phyloP scores from a whole-genome alignment of 2,888 invertebrate species.

The Flexamia atlantica region DNA sequence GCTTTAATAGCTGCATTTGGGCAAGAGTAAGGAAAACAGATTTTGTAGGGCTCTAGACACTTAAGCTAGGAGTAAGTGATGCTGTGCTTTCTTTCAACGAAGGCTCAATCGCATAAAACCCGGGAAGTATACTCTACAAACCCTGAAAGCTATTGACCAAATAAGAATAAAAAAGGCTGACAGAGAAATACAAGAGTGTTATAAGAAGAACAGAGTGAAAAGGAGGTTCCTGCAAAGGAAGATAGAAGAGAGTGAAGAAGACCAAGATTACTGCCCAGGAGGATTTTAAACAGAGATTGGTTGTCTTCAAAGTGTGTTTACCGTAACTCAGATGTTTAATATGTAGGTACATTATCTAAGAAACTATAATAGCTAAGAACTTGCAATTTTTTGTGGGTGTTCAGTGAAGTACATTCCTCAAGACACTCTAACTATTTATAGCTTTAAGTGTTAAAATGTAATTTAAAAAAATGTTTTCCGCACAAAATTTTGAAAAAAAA shows the following conservation, averaged over 20 bases:
- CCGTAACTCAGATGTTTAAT: too few species aligned
- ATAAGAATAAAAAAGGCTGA: not conserved
- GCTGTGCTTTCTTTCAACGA: conserved; percentile 48
- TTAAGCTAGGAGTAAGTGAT: conserved; percentile 16
- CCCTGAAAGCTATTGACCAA: not conserved
- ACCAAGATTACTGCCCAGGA: not conserved
- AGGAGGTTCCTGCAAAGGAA: not conserved
- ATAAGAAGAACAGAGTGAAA: conserved; percentile 6
- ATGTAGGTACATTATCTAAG: too few species aligned
- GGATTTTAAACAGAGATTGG: conserved; percentile 4
- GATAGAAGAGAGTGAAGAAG: not conserved
- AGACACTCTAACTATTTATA: too few species aligned
- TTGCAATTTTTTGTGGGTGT: too few species aligned
- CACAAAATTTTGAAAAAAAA: too few species aligned
- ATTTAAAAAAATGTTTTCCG: too few species aligned
- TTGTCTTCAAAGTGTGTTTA: not conserved
- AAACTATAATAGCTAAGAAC: too few species aligned
- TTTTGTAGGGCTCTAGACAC: not conserved
- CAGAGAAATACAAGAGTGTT: not conserved
- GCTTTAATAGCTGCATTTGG: conserved; percentile 48
- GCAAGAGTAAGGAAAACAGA: conserved; percentile 2
- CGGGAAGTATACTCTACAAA: conserved; percentile 7
- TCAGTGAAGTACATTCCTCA: too few species aligned
- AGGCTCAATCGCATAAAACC: conserved; percentile 14
- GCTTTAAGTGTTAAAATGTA: too few species aligned